Base-by-base conservation (phyloP, 1,140 invertebrate species). In the Papilio helenus region DNA sequence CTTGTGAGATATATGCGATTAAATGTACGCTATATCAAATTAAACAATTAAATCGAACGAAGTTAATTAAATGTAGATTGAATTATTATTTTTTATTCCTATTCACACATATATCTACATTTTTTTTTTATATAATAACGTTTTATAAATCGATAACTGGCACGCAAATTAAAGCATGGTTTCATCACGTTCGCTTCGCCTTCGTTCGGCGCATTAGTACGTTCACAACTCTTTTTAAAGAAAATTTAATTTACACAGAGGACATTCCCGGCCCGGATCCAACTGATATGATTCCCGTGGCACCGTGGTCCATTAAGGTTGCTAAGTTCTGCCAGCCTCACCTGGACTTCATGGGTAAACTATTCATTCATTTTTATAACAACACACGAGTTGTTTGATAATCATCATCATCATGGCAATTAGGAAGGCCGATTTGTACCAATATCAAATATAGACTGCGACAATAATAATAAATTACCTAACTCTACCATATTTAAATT, bases 311-410 rank as follows among this genome's bases (percentile, higher is more conserved):
- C 42, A 97, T 97, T 44, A 96, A 98, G 87, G 94, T 97, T 29
- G 97, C 98, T 0, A 99, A 99, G 95, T 97, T 99, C 96, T 97
- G 97, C 12, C 98, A 99, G 93, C 98, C 98, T 0, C 98, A 98
- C 95, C 95, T 99, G 71, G 98, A 99, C 93, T 99, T 97, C 86
- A 97, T 97, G 85, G 97, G 97, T 98, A 96, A 96, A 95, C 88
- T 34, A 79, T 20, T 72, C 46, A 79, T 58, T 42, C 9, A 80
- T 76, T 72, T 26, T 49, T 58, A 73, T 34, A 20, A 23, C 23
- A n/a, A n/a, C n/a, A n/a, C n/a, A n/a, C n/a, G n/a, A n/a, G n/a
- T n/a, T n/a, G n/a, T n/a, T n/a, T n/a, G n/a, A n/a, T n/a, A n/a
- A n/a, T n/a, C n/a, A n/a, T n/a, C n/a, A n/a, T n/a, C n/a, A n/a